Conservation (phyloP, 1,140 invertebrate genomes). For the Lepidurus apus region DNA sequence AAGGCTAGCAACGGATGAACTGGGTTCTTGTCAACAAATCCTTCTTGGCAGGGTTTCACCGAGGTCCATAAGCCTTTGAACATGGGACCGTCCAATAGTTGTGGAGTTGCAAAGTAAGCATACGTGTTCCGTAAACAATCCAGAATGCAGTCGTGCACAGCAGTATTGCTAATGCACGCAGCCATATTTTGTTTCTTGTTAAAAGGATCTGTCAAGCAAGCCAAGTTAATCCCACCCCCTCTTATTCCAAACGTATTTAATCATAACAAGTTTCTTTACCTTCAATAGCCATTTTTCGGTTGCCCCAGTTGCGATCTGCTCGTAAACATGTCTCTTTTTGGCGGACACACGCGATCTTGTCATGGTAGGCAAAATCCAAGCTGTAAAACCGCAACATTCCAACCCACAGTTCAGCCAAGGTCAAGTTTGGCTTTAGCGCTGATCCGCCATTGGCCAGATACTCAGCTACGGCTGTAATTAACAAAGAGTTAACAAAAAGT, state of each 20-base stretch:
- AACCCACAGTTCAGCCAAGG: slow-evolving; percentile 47
- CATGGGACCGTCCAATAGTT: slow-evolving; percentile 23
- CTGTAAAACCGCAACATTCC: slow-evolving; percentile 48
- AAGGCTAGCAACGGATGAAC: not conserved
- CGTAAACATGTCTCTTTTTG: slow-evolving; percentile 40
- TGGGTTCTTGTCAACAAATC: not conserved
- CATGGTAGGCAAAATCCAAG: slow-evolving; percentile 44
- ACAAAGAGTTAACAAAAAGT: not conserved
- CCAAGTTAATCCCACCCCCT: slow-evolving; percentile 27
- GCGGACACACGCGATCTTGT: slow-evolving; percentile 46
- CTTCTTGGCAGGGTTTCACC: slow-evolving; percentile 28
- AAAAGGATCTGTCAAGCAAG: slow-evolving; percentile 48
- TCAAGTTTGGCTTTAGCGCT: not conserved
- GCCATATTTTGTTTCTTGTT: slow-evolving; percentile 48
- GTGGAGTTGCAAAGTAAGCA: slow-evolving; percentile 20
- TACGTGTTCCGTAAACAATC: slow-evolving; percentile 15
- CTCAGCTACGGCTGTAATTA: not conserved
- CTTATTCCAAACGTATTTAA: slow-evolving; percentile 36
- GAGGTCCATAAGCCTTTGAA: slow-evolving; percentile 27
- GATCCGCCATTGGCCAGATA: not conserved
- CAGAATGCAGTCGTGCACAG: not conserved
- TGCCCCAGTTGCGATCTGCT: slow-evolving; percentile 46
- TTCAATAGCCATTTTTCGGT: slow-evolving; percentile 50
- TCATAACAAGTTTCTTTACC: slow-evolving; percentile 38
- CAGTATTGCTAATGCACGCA: slow-evolving; percentile 44